A percentile compares a stretch with the other conserved stretches of the same genome.
These are phyloP conservation scores for Zalophus californianus DNA, from an alignment of 2,797 vertebrate genomes.

Conservation along the genomic window DNA sequence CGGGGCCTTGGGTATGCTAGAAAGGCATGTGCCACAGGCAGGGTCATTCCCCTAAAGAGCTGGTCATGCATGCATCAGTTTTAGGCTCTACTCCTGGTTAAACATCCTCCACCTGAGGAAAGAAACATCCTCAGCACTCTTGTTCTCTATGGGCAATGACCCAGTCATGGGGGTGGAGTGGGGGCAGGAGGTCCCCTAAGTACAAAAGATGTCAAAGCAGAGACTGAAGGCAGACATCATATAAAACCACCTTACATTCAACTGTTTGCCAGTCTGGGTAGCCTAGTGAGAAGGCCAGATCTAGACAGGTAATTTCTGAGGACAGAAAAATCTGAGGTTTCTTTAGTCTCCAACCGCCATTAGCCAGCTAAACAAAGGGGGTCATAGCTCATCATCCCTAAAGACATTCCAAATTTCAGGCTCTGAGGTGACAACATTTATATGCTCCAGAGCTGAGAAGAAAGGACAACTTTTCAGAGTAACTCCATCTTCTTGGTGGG, in stretches of 20 bases:
- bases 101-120: background rate
- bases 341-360: background rate
- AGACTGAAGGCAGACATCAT: background rate
- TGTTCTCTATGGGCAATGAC: background rate
- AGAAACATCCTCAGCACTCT: background rate
- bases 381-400: background rate
- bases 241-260: background rate
- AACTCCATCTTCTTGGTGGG: background rate
- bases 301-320: background rate
- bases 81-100: background rate
- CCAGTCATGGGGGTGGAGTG: accelerated
- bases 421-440: background rate
- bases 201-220: background rate
- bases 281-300: background rate
- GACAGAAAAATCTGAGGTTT: background rate
- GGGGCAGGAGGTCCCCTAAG: background rate
- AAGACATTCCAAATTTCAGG: background rate
- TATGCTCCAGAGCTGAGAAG: background rate
- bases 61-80: background rate
- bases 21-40: background rate
- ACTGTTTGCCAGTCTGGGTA: background rate
- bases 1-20: background rate
- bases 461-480: conserved; percentile 38
- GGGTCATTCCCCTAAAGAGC: background rate
- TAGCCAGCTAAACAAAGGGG: background rate